Percentiles rank a stretch among this genome's conserved stretches.
phyloP scores from a whole-genome alignment of 1,140 invertebrate species.

The Zaprionus kolodkinae region DNA sequence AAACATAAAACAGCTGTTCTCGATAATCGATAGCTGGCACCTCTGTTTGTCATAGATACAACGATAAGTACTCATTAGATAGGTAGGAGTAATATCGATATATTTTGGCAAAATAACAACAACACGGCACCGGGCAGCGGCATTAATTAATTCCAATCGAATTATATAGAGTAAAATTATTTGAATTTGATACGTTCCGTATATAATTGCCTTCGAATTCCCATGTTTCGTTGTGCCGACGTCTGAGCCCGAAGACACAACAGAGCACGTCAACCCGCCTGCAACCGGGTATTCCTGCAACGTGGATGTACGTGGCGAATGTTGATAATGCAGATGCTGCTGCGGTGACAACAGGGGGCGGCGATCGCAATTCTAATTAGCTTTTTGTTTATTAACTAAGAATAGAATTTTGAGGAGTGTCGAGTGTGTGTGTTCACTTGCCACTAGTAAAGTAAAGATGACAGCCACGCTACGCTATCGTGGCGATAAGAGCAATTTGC shows the following conservation, averaged over 20 bases:
- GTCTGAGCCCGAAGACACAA: neutral
- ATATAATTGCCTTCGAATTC: constrained; percentile 10
- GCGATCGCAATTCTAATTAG: constrained; percentile 7
- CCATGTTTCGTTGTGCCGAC: neutral
- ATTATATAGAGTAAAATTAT: neutral
- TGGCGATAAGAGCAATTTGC: constrained; percentile 86
- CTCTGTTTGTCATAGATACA: neutral
- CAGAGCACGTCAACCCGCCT: neutral
- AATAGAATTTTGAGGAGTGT: constrained; percentile 3
- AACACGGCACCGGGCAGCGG: neutral
- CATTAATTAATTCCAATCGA: neutral
- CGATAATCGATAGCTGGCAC: neutral
- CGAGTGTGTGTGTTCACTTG: neutral
- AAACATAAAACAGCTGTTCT: neutral
- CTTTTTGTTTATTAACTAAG: constrained; percentile 3
- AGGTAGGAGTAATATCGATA: neutral
- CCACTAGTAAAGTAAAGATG: constrained; percentile 48
- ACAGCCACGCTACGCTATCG: constrained; percentile 85
- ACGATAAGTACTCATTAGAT: neutral
- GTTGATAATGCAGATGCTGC: constrained; percentile 23
- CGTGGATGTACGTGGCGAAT: constrained; percentile 46
- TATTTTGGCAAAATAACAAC: neutral
- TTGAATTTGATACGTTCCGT: neutral
- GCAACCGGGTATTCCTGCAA: neutral
- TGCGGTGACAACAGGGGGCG: constrained; percentile 5